These are phyloP conservation scores for Tetheella fluctuosa DNA, from an alignment of 2,888 invertebrate genomes.

Conservation along the genomic window DNA sequence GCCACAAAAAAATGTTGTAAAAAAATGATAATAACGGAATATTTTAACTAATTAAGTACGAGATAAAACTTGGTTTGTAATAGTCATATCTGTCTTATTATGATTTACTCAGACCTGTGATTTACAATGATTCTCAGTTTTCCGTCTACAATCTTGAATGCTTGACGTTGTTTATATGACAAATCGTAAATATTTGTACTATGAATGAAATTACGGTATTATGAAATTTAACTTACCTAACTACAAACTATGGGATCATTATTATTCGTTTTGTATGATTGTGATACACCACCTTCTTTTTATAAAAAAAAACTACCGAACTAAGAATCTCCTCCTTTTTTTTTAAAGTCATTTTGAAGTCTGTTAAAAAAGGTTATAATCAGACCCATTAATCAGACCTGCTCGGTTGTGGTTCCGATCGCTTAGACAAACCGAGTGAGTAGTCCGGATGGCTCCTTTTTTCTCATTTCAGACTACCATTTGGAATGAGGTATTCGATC, in stretches of 20 bases:
- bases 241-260: background rate
- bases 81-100: background rate
- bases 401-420: too few relatives aligned
- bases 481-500: too few relatives aligned
- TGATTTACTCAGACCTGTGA: background rate
- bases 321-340: too few relatives aligned
- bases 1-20: background rate
- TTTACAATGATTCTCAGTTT: constrained; percentile 8
- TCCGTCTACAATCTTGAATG: background rate
- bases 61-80: background rate
- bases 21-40: background rate
- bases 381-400: too few relatives aligned
- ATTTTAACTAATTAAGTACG: background rate
- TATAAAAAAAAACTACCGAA: too few relatives aligned
- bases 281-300: too few relatives aligned
- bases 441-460: too few relatives aligned
- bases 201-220: background rate
- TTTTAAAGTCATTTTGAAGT: too few relatives aligned
- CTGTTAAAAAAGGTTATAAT: too few relatives aligned
- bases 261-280: too few relatives aligned
- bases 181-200: constrained; percentile 3
- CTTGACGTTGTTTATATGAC: background rate
- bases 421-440: too few relatives aligned
- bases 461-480: too few relatives aligned
- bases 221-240: background rate